These are phyloP conservation scores for Neuroterus valhalla DNA, from an alignment of 1,140 invertebrate genomes.

Conservation along the genomic window DNA sequence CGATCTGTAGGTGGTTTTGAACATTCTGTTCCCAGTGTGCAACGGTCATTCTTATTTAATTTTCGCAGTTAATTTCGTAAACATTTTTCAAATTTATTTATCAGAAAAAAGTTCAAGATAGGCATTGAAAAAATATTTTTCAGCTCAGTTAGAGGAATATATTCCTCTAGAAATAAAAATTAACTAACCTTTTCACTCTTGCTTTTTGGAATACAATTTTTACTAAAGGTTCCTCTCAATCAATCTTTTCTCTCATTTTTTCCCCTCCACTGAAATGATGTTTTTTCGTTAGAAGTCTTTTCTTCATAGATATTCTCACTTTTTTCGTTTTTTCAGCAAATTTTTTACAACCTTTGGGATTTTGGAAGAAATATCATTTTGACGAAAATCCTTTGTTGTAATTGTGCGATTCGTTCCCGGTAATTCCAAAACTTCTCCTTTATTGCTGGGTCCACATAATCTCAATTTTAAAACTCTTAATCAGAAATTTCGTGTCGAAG, in stretches of 20 bases:
- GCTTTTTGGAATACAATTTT: no score
- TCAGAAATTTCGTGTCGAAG: constrained; percentile 48
- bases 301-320: constrained; percentile 31
- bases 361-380: constrained; percentile 13
- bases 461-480: constrained; percentile 45
- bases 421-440: constrained; percentile 28
- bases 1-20: no score
- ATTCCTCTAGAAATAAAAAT: no score
- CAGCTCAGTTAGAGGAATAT: no score
- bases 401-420: background rate
- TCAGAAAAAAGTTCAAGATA: no score
- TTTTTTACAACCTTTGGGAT: constrained; percentile 36
- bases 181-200: no score
- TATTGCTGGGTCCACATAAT: constrained; percentile 46
- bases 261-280: background rate
- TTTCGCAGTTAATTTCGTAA: no score
- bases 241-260: background rate
- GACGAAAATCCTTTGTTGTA: background rate
- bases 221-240: background rate
- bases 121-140: no score
- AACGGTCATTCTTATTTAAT: no score
- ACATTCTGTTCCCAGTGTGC: no score
- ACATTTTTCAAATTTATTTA: no score
- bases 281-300: constrained; percentile 23
- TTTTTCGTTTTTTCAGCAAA: constrained; percentile 39